Conservation (phyloP, 2,113 vertebrate genomes). For the Edolisoma coerulescens region DNA sequence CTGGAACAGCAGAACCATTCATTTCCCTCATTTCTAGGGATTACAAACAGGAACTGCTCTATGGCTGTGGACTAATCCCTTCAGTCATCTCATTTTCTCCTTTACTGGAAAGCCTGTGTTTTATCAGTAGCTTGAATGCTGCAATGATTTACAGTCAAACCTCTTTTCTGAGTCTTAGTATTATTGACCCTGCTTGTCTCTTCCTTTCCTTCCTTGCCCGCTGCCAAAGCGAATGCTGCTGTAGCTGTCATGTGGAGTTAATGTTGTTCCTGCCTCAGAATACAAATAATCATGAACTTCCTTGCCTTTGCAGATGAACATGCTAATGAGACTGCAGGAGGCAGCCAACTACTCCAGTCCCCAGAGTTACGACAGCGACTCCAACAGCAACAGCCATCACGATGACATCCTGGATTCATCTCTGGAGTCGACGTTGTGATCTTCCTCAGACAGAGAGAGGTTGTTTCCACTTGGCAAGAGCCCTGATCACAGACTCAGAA, state of each 20-base stretch:
- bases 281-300: neutral
- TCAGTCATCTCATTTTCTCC: neutral
- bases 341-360: constrained; percentile 94
- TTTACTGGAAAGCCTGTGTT: neutral
- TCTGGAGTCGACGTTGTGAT: constrained; percentile 91
- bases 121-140: neutral
- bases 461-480: neutral
- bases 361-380: constrained; percentile 97
- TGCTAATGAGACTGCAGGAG: constrained; percentile 97
- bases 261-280: neutral
- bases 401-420: constrained; percentile 94
- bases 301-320: constrained; percentile 86
- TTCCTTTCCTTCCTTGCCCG: neutral
- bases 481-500: neutral
- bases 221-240: neutral
- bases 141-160: rapidly evolving
- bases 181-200: neutral
- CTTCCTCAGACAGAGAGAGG: neutral
- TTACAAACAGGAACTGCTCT: neutral
- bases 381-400: constrained; percentile 94
- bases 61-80: neutral
- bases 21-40: neutral
- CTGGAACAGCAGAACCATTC: rapidly evolving
- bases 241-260: neutral
- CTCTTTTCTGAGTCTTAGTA: neutral